A percentile compares a stretch with the other conserved stretches of the same genome.
These are phyloP conservation scores for pig (Sus scrofa) DNA, from an alignment of 2,113 vertebrate genomes.

Conservation along the genomic window DNA sequence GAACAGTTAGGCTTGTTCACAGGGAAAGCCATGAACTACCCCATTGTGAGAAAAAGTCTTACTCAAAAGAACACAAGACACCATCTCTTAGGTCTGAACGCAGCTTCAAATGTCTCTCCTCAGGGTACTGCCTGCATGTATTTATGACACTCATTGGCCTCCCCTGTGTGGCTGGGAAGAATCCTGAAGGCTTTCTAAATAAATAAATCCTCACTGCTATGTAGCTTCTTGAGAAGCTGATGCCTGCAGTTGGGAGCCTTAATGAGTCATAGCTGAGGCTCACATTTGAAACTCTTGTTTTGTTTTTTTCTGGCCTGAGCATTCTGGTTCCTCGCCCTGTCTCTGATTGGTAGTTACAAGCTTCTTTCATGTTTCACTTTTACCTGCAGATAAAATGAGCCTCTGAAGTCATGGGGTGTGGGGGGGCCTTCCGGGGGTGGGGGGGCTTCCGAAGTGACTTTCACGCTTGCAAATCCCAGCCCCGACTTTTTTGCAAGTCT, in stretches of 20 bases:
- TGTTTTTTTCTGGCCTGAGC: not conserved
- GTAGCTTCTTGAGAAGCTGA: not conserved
- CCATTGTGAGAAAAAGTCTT: not conserved
- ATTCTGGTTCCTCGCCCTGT: not conserved
- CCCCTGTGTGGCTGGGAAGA: not conserved
- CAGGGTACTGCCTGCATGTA: rapidly evolving
- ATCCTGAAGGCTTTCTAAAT: not conserved
- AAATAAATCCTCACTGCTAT: not conserved
- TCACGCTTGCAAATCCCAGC: not conserved
- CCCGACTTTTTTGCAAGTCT: conserved; percentile 8
- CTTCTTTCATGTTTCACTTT: not conserved
- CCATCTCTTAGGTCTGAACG: not conserved
- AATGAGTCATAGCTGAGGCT: not conserved
- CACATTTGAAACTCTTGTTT: not conserved
- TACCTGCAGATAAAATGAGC: not conserved
- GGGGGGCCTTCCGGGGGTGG: too few species aligned
- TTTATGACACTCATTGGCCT: not conserved
- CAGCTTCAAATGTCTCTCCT: not conserved
- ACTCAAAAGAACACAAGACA: not conserved
- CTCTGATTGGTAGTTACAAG: not conserved
- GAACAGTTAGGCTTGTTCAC: not conserved
- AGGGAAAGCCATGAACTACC: not conserved
- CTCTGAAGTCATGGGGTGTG: not conserved
- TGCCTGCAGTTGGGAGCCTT: not conserved
- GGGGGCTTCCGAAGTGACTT: not conserved